Conservation (phyloP, 2,888 invertebrate species). For the Oegoconia quadripuncta region DNA sequence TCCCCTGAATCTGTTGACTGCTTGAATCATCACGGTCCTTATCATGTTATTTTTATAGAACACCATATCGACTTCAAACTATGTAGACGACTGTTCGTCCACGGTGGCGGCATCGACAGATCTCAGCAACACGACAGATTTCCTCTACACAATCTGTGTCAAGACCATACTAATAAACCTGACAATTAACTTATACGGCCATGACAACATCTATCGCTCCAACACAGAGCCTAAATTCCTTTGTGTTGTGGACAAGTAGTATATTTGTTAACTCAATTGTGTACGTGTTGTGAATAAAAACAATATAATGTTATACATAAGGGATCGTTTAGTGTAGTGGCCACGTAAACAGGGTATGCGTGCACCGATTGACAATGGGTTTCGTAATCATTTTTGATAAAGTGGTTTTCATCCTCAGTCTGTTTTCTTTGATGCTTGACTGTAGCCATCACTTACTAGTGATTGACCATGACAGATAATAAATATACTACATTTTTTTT, state of each 20-base stretch:
- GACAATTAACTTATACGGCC: constrained; percentile 6
- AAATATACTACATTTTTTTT: too few species aligned
- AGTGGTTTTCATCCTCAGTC: neutral
- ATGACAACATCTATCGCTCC: constrained; percentile 13
- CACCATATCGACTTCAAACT: neutral
- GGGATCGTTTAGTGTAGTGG: constrained; percentile 35
- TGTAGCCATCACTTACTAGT: too few species aligned
- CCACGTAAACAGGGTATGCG: constrained; percentile 64
- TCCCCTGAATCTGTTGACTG: too few species aligned
- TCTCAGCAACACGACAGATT: constrained; percentile 44
- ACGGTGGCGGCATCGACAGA: constrained; percentile 31
- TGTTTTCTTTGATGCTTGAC: too few species aligned
- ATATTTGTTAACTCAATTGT: constrained; percentile 11
- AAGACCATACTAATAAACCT: constrained; percentile 40
- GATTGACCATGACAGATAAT: too few species aligned
- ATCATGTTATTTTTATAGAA: too few species aligned
- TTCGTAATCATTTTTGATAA: constrained; percentile 16
- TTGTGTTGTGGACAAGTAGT: constrained; percentile 1
- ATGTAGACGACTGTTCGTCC: neutral
- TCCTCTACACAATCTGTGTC: constrained; percentile 61
- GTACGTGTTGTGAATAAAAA: constrained; percentile 48
- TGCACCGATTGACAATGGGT: constrained; percentile 37
- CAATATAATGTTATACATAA: constrained; percentile 26
- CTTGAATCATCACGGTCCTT: too few species aligned
- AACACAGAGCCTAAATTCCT: constrained; percentile 29